Evolutionary conservation across 2,888 invertebrate genomes (phyloP).

Genomic region (Rhogogaster chlorosoma): DNA sequence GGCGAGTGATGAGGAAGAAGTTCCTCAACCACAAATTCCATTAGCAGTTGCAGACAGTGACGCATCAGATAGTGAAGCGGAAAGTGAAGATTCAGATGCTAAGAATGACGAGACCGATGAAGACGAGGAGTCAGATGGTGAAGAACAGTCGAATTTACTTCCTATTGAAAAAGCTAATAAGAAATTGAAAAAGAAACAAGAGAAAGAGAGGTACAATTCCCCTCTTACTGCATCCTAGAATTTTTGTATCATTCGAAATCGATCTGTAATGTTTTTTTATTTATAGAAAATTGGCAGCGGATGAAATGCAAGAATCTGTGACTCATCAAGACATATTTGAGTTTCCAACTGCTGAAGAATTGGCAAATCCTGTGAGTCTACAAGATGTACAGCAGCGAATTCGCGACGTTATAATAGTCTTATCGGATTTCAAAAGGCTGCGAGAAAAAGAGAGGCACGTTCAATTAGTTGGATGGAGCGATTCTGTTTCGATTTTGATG

Average conservation of each 20-base stretch:
- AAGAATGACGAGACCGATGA: conserved; percentile 75
- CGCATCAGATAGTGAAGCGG: conserved; percentile 59
- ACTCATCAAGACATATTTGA: conserved; percentile 87
- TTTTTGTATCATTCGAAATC: not conserved
- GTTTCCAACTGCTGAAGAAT: conserved; percentile 88
- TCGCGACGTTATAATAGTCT: conserved; percentile 89
- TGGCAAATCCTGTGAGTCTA: conserved; percentile 86
- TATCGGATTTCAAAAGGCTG: conserved; percentile 88
- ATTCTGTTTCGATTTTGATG: conserved; percentile 34
- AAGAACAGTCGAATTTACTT: conserved; percentile 78
- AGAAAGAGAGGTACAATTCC: conserved; percentile 80
- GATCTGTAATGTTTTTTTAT: conserved; percentile 42
- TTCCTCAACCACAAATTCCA: conserved; percentile 48
- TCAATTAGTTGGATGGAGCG: conserved; percentile 59
- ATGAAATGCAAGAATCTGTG: conserved; percentile 91
- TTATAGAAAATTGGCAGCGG: conserved; percentile 85
- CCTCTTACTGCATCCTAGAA: not conserved
- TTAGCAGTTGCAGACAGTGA: conserved; percentile 30
- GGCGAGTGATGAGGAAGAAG: conserved; percentile 53
- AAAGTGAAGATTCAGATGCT: conserved; percentile 68
- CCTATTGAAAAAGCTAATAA: conserved; percentile 93
- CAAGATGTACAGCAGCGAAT: conserved; percentile 94
- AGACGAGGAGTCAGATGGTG: conserved; percentile 71
- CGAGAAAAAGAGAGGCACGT: conserved; percentile 80
- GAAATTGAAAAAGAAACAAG: conserved; percentile 87